Percentiles rank a stretch among this genome's conserved stretches.
phyloP scores from a whole-genome alignment of 2,113 vertebrate genomes.

The Ictalurus furcatus region DNA sequence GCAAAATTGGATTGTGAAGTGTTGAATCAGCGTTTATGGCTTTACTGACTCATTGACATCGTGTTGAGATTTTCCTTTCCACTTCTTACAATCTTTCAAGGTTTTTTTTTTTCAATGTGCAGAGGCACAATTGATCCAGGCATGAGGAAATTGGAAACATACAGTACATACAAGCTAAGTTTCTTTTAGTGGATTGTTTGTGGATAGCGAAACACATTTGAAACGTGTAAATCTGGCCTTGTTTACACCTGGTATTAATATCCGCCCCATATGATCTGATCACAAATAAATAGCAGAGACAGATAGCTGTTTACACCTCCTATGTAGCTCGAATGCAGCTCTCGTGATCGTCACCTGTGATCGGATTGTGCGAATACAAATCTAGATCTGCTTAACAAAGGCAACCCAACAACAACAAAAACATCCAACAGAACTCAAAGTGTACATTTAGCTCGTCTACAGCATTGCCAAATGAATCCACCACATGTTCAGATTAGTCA shows the following conservation, averaged over 20 bases:
- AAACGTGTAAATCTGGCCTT: neutral
- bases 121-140: neutral
- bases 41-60: neutral
- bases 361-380: neutral
- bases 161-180: neutral
- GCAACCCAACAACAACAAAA: neutral
- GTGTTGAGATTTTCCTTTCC: neutral
- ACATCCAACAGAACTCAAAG: neutral
- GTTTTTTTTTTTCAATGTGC: neutral
- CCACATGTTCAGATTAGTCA: neutral
- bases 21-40: neutral
- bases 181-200: neutral
- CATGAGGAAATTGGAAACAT: neutral
- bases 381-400: neutral
- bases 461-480: neutral
- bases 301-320: neutral
- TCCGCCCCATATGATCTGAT: neutral
- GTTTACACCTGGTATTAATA: neutral
- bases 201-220: neutral
- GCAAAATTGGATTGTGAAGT: neutral
- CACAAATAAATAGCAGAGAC: neutral
- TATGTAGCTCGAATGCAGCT: neutral
- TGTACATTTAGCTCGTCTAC: neutral
- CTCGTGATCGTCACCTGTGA: neutral
- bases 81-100: neutral